Evolutionary conservation across 1,140 invertebrate species (phyloP).

Genomic region (Arion vulgaris): DNA sequence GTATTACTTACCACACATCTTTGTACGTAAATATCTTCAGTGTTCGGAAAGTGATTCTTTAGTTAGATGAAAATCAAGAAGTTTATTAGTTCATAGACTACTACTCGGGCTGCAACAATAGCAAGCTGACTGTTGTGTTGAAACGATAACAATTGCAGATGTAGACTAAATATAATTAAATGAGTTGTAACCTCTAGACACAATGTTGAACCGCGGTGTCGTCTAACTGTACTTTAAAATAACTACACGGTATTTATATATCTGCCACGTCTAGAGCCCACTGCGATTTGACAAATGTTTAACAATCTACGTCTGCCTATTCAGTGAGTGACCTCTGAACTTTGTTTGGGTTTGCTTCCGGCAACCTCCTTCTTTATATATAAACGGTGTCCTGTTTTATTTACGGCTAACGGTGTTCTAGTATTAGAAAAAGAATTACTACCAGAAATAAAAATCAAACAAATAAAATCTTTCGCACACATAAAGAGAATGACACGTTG

Average conservation of each 20-base stretch:
- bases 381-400: neutral
- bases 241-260: neutral
- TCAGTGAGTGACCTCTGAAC: neutral
- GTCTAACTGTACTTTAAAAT: neutral
- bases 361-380: neutral
- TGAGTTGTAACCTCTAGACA: neutral
- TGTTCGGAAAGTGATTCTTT: neutral
- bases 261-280: neutral
- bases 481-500: neutral
- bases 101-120: neutral
- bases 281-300: neutral
- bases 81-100: too few relatives aligned
- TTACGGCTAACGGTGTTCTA: neutral
- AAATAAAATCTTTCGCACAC: too few relatives aligned
- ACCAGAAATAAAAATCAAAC: too few relatives aligned
- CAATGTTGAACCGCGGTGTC: neutral
- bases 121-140: neutral
- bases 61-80: too few relatives aligned
- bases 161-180: neutral
- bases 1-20: neutral
- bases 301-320: neutral
- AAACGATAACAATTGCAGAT: neutral
- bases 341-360: conserved; percentile 1
- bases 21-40: neutral
- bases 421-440: neutral